phyloP scores from a whole-genome alignment of 35 echinoderm and acorn worm genomes.

The Ophioderma brevispina region DNA sequence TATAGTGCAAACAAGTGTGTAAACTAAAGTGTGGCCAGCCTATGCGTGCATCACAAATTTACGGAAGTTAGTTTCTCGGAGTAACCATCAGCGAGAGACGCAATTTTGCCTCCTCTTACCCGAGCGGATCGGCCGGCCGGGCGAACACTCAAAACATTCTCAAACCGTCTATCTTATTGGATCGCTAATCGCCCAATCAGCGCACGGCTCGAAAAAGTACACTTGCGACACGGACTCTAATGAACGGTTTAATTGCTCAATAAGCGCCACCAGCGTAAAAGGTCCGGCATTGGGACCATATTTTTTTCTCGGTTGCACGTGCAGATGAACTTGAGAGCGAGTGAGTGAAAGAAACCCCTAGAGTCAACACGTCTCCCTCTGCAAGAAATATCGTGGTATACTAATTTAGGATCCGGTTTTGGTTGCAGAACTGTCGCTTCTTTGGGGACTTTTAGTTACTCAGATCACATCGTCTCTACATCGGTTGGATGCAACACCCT shows the following conservation, averaged over 20 bases:
- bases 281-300: not conserved
- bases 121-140: no score
- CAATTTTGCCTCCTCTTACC: not conserved
- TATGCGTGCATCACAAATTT: not conserved
- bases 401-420: not conserved
- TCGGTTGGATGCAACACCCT: not conserved
- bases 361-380: not conserved
- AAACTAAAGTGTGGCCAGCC: not conserved
- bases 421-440: not conserved
- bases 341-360: not conserved
- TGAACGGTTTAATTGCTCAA: not conserved
- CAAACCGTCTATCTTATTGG: not conserved
- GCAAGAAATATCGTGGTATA: not conserved
- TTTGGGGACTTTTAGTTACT: not conserved
- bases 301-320: not conserved
- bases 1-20: not conserved
- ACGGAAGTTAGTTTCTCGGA: not conserved
- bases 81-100: not conserved
- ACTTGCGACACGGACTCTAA: not conserved
- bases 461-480: not conserved
- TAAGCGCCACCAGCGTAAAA: not conserved
- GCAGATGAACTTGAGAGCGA: not conserved
- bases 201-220: not conserved
- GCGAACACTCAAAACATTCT: no score
- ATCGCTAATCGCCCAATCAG: not conserved